Conservation (phyloP, 2,113 vertebrate genomes). For the Mustelus asterias region DNA sequence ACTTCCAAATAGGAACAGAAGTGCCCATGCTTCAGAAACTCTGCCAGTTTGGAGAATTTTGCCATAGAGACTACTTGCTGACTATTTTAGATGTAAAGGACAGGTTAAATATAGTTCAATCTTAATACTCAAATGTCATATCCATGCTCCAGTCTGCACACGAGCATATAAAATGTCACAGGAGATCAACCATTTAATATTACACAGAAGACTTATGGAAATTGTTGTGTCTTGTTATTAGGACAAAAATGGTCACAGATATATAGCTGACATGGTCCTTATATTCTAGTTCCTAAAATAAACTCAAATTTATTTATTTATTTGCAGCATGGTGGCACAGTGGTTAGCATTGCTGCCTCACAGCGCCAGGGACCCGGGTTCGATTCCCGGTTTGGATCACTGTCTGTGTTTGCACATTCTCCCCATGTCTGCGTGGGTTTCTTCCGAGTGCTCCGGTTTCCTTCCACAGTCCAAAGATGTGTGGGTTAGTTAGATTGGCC, state of each 20-base stretch:
- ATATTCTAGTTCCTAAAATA: background rate
- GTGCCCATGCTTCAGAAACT: too few relatives aligned
- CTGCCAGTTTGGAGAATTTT: background rate
- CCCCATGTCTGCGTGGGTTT: too few relatives aligned
- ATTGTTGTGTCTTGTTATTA: background rate
- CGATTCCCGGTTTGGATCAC: too few relatives aligned
- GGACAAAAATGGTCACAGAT: background rate
- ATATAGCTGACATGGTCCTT: background rate
- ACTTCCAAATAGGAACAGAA: too few relatives aligned
- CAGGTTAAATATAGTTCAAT: background rate
- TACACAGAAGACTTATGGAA: background rate
- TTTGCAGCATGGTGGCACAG: too few relatives aligned
- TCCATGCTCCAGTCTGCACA: background rate
- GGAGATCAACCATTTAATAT: background rate
- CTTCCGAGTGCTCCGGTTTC: too few relatives aligned
- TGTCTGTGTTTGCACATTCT: too few relatives aligned
- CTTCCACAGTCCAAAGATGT: too few relatives aligned
- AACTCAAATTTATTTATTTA: too few relatives aligned
- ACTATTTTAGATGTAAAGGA: background rate
- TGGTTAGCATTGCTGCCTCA: too few relatives aligned
- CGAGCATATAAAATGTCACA: background rate
- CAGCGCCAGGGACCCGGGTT: too few relatives aligned
- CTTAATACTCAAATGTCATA: background rate
- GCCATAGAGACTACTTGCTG: background rate
- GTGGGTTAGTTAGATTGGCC: too few relatives aligned